These are phyloP conservation scores for Akabosia matsudoensis DNA, from an alignment of 1,140 invertebrate genomes.

Conservation along the genomic window DNA sequence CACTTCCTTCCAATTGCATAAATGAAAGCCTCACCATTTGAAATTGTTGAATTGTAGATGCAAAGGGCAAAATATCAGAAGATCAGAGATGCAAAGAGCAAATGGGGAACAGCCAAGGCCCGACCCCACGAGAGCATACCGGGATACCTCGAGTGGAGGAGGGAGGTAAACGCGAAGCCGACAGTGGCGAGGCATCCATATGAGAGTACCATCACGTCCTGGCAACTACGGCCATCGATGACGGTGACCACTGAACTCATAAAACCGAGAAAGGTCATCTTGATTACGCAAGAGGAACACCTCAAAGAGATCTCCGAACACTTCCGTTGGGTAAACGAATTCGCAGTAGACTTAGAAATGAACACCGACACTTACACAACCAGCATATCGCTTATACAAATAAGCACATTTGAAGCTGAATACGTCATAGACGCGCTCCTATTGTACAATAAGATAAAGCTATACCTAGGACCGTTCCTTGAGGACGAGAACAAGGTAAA, in stretches of 20 bases:
- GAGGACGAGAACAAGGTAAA: background rate
- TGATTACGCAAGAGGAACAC: background rate
- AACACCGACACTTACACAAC: background rate
- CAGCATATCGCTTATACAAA: background rate
- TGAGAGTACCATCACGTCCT: background rate
- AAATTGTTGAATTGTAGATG: background rate
- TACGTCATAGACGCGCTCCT: background rate
- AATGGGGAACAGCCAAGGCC: background rate
- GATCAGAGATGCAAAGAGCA: background rate
- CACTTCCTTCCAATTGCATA: too few relatives aligned
- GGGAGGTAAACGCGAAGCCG: background rate
- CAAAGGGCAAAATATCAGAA: background rate
- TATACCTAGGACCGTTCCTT: background rate
- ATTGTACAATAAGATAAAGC: background rate
- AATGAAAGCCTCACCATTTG: background rate
- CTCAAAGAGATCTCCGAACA: background rate
- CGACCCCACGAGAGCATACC: background rate
- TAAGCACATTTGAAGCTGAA: background rate
- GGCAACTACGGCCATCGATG: background rate
- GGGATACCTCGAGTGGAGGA: background rate
- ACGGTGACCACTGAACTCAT: background rate
- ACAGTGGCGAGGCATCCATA: background rate
- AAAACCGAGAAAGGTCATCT: background rate
- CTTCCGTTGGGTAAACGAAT: background rate
- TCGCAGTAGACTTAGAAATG: constrained; percentile 2